Evolutionary conservation across 1,140 invertebrate genomes (phyloP).

Genomic region (Epicauta chinensis): DNA sequence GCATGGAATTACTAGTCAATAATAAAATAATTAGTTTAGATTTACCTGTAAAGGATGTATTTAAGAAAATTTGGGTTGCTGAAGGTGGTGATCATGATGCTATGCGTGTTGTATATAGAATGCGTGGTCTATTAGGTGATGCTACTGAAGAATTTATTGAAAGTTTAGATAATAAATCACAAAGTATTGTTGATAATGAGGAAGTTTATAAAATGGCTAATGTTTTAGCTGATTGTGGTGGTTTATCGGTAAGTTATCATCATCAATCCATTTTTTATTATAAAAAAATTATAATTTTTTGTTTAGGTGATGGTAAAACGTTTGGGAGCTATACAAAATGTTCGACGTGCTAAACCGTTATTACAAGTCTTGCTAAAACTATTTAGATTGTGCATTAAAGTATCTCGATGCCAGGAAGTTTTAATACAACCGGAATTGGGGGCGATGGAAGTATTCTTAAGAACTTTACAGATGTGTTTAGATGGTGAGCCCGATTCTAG

Average conservation of each 20-base stretch:
- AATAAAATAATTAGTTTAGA: constrained; percentile 98
- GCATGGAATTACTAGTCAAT: constrained; percentile 97
- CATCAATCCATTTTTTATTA: not conserved
- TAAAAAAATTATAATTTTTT: constrained; percentile 1
- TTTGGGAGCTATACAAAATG: constrained; percentile 60
- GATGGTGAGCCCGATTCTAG: constrained; percentile 55
- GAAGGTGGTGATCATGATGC: constrained; percentile 82
- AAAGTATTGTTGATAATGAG: constrained; percentile 89
- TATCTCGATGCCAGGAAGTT: constrained; percentile 62
- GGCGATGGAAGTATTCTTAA: constrained; percentile 62
- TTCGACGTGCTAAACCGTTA: constrained; percentile 67
- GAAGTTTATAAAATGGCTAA: constrained; percentile 80
- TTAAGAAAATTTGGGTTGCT: constrained; percentile 80
- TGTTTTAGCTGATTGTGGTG: constrained; percentile 73
- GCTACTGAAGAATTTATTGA: constrained; percentile 98
- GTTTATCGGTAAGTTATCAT: constrained; percentile 52
- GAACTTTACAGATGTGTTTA: constrained; percentile 61
- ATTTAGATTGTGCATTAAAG: constrained; percentile 77
- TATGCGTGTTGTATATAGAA: constrained; percentile 98
- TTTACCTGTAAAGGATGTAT: constrained; percentile 90
- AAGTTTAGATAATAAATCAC: constrained; percentile 80
- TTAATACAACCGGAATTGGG: constrained; percentile 61
- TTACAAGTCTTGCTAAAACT: constrained; percentile 81
- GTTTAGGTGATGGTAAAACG: constrained; percentile 60
- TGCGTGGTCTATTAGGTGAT: constrained; percentile 95